Conservation (phyloP, 2,888 invertebrate genomes). For the Agrotis clavis region DNA sequence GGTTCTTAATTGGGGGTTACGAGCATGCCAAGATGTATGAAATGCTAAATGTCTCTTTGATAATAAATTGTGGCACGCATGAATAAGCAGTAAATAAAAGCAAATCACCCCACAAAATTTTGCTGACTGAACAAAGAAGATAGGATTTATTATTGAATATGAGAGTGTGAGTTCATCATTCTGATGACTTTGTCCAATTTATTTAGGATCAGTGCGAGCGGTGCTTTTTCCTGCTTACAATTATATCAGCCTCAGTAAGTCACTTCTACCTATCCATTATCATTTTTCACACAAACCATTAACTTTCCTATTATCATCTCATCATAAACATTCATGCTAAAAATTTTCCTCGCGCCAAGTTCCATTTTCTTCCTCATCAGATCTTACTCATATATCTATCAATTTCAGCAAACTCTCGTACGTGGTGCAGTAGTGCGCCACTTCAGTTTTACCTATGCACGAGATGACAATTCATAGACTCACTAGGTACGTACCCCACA, state of each 20-base stretch:
- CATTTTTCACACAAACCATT: neutral
- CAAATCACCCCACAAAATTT: slow-evolving; percentile 5
- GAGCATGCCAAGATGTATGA: slow-evolving; percentile 47
- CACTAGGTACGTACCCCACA: too few relatives aligned
- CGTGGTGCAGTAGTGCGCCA: neutral
- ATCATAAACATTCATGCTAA: neutral
- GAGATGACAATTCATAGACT: too few relatives aligned
- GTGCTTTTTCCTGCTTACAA: neutral
- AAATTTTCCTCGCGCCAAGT: neutral
- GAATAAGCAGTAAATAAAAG: slow-evolving; percentile 43
- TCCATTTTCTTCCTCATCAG: neutral
- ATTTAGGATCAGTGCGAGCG: too few relatives aligned
- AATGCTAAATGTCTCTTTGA: slow-evolving; percentile 46
- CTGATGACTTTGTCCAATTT: neutral
- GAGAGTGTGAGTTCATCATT: neutral
- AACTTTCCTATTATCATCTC: neutral
- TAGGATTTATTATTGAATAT: slow-evolving; percentile 1
- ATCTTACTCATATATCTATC: too few relatives aligned
- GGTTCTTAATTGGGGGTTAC: slow-evolving; percentile 60
- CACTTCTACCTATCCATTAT: neutral
- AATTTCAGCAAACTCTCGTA: neutral
- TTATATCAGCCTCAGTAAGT: neutral
- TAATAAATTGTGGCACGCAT: slow-evolving; percentile 46
- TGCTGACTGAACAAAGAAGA: slow-evolving; percentile 29
- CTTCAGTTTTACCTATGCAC: neutral